Conservation (phyloP, 1,140 invertebrate species). For the Lucilia cuprina region DNA sequence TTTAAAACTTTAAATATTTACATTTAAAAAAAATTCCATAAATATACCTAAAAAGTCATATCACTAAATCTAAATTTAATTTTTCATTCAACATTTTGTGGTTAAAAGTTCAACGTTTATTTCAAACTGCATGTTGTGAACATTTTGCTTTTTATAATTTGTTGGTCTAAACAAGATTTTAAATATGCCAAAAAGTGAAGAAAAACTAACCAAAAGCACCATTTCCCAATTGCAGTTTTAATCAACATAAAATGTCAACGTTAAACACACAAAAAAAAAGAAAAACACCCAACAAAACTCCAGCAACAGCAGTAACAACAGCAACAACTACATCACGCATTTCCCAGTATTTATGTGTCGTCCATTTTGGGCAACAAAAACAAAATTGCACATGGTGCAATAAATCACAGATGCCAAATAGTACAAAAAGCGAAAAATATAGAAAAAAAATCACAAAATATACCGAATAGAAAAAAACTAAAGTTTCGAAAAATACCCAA, state of each 20-base stretch:
- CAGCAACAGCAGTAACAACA: not conserved
- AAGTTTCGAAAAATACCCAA: conserved; percentile 5
- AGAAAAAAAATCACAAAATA: not conserved
- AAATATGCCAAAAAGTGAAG: not conserved
- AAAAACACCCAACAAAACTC: not conserved
- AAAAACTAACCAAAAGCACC: not conserved
- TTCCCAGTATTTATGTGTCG: not conserved
- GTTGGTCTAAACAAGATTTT: not conserved
- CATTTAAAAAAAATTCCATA: too few species aligned
- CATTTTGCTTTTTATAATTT: not conserved
- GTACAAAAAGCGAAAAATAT: not conserved
- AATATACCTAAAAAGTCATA: too few species aligned
- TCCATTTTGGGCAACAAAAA: not conserved
- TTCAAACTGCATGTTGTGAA: not conserved
- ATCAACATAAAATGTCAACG: conserved; percentile 32
- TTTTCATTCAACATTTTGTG: too few species aligned
- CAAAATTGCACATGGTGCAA: conserved; percentile 14
- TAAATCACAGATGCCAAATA: conserved; percentile 27
- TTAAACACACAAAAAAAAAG: not conserved
- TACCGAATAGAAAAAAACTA: not conserved
- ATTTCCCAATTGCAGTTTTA: conserved; percentile 26
- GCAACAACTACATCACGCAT: not conserved
- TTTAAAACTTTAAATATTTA: too few species aligned
- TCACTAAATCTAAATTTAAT: too few species aligned
- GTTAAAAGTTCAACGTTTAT: not conserved